phyloP scores from a whole-genome alignment of 2,113 vertebrate species.

The Copsychus sechellarum region DNA sequence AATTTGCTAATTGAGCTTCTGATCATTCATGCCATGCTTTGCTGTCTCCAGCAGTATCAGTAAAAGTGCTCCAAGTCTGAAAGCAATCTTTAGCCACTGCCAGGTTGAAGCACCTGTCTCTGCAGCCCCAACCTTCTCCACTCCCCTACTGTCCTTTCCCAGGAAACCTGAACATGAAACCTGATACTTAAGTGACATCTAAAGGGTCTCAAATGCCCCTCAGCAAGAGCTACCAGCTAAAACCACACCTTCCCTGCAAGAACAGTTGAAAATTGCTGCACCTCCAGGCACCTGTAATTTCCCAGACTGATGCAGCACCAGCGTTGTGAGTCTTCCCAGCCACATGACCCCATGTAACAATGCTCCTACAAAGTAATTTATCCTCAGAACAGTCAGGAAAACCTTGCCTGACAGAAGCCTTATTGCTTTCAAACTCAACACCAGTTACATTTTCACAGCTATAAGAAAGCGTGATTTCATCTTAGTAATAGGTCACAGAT shows the following conservation, averaged over 20 bases:
- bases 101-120: neutral
- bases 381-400: neutral
- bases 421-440: neutral
- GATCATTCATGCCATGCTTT: neutral
- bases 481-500: neutral
- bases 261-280: neutral
- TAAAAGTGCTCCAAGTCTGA: neutral
- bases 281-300: neutral
- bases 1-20: neutral
- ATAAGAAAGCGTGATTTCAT: neutral
- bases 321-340: neutral
- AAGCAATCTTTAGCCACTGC: neutral
- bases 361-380: neutral
- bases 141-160: neutral
- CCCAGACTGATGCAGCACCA: neutral
- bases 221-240: neutral
- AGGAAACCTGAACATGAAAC: neutral
- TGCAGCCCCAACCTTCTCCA: neutral
- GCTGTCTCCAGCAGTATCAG: neutral
- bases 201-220: neutral
- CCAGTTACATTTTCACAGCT: neutral
- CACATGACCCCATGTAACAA: rapidly evolving
- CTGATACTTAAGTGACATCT: neutral
- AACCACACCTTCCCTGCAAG: neutral
- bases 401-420: neutral